These are phyloP conservation scores for Ahaetulla prasina DNA, from an alignment of 2,113 vertebrate species.

Conservation along the genomic window DNA sequence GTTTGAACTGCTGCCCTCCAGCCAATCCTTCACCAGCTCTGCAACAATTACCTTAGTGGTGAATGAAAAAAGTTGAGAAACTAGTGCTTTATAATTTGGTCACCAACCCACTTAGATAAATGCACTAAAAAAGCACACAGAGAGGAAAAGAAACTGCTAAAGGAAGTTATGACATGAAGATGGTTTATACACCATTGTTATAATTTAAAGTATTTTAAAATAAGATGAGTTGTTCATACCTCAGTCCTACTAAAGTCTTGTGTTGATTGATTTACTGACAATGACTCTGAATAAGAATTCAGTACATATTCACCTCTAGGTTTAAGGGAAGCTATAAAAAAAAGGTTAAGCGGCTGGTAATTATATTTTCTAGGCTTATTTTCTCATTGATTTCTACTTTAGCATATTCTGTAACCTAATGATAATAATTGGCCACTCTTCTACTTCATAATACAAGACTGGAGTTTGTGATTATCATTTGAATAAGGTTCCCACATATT, in stretches of 20 bases:
- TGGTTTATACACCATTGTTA: accelerated
- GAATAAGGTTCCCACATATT: not conserved
- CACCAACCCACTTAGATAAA: not conserved
- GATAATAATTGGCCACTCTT: not conserved
- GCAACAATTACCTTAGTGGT: not conserved
- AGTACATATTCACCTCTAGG: conserved; percentile 53
- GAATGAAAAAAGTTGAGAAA: not conserved
- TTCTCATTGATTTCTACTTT: not conserved
- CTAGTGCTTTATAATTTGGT: not conserved
- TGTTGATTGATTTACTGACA: conserved; percentile 59
- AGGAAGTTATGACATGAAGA: not conserved
- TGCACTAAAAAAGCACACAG: not conserved
- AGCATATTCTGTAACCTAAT: not conserved
- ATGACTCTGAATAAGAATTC: conserved; percentile 66
- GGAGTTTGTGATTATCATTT: not conserved
- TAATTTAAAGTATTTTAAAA: not conserved
- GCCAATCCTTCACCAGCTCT: not conserved
- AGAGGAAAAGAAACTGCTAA: not conserved
- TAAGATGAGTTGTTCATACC: conserved; percentile 56
- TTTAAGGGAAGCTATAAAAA: conserved; percentile 65
- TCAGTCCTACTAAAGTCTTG: conserved; percentile 61
- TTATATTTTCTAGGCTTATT: not conserved
- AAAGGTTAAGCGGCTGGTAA: not conserved
- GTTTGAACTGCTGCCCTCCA: not conserved
- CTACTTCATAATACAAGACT: not conserved